Conservation (phyloP, 2,113 vertebrate genomes). For the Cyprinodon variegatus region DNA sequence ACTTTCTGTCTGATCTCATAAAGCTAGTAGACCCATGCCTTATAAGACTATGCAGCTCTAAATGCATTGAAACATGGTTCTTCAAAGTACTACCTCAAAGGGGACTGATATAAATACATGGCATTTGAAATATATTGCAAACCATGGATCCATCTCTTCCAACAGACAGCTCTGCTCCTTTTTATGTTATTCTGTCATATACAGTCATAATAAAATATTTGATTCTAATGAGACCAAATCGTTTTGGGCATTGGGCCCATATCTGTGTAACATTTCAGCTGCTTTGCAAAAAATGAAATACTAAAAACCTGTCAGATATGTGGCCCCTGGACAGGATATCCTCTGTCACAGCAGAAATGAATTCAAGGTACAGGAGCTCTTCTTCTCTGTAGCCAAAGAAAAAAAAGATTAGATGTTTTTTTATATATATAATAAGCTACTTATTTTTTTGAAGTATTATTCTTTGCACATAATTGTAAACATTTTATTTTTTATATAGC, state of each 20-base stretch:
- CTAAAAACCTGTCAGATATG: constrained; percentile 88
- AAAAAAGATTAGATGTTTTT: constrained; percentile 1
- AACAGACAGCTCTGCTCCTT: neutral
- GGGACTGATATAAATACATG: neutral
- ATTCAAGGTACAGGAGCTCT: constrained; percentile 89
- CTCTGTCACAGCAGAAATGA: constrained; percentile 91
- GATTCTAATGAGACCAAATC: neutral
- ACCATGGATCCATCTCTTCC: neutral
- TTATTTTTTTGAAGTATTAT: neutral
- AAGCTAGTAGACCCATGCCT: too few species aligned
- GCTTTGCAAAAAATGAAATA: constrained; percentile 9
- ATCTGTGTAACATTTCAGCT: neutral
- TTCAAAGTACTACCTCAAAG: neutral
- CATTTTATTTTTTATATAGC: neutral
- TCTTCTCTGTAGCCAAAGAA: constrained; percentile 84
- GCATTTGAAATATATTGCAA: neutral
- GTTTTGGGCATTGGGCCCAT: neutral
- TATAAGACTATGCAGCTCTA: too few species aligned
- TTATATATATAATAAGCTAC: neutral
- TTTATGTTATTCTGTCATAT: neutral
- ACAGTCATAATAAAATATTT: neutral
- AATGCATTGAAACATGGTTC: too few species aligned
- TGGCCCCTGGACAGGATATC: constrained; percentile 89
- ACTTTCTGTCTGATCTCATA: too few species aligned
- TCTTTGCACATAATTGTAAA: neutral